These are phyloP conservation scores for Halictus ligatus DNA, from an alignment of 2,888 invertebrate species.

Conservation along the genomic window DNA sequence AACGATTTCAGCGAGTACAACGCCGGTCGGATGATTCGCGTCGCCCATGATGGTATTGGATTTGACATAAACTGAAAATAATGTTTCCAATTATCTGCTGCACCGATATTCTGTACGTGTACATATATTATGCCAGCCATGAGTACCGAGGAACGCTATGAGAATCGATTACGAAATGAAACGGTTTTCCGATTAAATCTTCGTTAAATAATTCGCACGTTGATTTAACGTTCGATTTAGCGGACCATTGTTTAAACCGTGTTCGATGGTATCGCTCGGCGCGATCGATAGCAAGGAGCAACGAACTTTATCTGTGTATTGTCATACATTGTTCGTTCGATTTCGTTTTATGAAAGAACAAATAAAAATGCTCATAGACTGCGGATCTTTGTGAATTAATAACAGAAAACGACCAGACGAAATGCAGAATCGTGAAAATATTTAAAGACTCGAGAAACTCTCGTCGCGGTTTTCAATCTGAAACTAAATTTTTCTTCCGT, in stretches of 20 bases:
- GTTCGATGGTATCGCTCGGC: neutral
- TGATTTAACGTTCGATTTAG: neutral
- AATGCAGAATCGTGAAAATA: too few species aligned
- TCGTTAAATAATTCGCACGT: neutral
- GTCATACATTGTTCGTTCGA: too few species aligned
- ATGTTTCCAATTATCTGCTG: conserved; percentile 33
- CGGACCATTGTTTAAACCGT: neutral
- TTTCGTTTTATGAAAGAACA: too few species aligned
- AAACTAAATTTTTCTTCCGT: too few species aligned
- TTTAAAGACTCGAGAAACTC: too few species aligned
- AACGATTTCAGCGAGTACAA: conserved; percentile 94
- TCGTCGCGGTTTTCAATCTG: too few species aligned
- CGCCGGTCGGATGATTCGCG: conserved; percentile 91
- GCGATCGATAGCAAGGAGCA: neutral
- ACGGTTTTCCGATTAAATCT: conserved; percentile 14
- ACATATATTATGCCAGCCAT: neutral
- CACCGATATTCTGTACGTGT: neutral
- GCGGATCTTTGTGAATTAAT: too few species aligned
- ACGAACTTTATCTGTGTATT: conserved; percentile 58
- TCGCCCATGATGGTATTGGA: conserved; percentile 93
- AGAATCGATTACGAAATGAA: conserved; percentile 20
- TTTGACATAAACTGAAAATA: conserved; percentile 91
- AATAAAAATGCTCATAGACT: too few species aligned
- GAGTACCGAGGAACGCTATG: too few species aligned
- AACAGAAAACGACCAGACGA: too few species aligned